Base-by-base conservation (phyloP, 2,797 vertebrate genomes). In the Etheostoma nigrum region DNA sequence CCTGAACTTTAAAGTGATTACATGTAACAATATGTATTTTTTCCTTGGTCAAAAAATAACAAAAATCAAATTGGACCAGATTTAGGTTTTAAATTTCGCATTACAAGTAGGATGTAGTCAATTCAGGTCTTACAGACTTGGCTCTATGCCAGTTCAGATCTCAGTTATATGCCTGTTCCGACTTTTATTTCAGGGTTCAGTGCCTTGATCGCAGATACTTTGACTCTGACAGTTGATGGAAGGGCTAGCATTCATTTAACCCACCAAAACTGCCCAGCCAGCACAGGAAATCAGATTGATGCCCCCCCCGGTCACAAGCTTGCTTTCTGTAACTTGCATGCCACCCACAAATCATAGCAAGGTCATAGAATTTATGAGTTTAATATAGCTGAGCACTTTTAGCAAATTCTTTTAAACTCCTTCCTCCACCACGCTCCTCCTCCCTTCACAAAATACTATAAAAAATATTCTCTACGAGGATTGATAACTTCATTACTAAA, bases 311-410 rank as follows among this genome's bases (percentile, higher is more conserved):
- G 79, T 83, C 67, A 64, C 40, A 62, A 62, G 68, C 62, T 71
- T 74, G 64, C 77, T 73, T 82, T 79, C 68, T 85, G 58, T 78
- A 86, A 83, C 85, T 79, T 90, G 71, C 48, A 74, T 74, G 74
- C 77, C 83, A 67, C 18, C 27, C 64, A 72, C 72, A 79, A 82
- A 85, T 85, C 72, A 23, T 74, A 72, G 78, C 57, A 69, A 67
- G 78, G 67, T 81, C 79, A 81, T 69, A 64, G 81, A 79, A 79
- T 91, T 87, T 92, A 87, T 52, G 45, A 79, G 81, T 89, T 58
- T 74, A 81, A 88, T 90, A 88, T 68, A 78, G 63, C 74, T 76
- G 40, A 79, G 63, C 78, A 79, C 71, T 85, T 88, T 87, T 80
- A 83, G 78, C 70, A 75, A 83, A 87, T 88, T 88, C 82, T 85